These are phyloP conservation scores for Trachemys scripta DNA, from an alignment of 2,113 vertebrate genomes.

Conservation along the genomic window DNA sequence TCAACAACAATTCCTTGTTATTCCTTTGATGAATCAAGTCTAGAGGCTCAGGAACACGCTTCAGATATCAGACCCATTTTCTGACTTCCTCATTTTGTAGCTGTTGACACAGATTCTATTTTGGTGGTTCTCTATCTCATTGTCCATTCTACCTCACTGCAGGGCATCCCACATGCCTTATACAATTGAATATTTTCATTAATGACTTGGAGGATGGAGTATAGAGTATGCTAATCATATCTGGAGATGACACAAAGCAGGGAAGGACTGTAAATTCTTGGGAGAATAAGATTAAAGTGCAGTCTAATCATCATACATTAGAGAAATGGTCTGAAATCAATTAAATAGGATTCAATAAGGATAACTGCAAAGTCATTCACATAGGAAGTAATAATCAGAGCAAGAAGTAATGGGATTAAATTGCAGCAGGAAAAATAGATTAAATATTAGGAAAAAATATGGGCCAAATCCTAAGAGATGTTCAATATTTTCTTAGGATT, in stretches of 20 bases:
- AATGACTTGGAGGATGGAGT: slow-evolving; percentile 9
- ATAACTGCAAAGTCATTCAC: not conserved
- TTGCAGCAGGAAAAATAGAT: not conserved
- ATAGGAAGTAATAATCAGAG: not conserved
- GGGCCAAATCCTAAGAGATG: not conserved
- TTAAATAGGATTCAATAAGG: slow-evolving; percentile 1
- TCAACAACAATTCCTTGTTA: not conserved
- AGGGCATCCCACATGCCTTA: accelerated
- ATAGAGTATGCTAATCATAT: not conserved
- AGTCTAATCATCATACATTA: not conserved
- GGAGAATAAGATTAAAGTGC: slow-evolving; percentile 19
- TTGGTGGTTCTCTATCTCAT: not conserved
- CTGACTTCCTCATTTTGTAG: not conserved
- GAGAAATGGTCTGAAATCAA: slow-evolving; percentile 38
- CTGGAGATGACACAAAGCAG: slow-evolving; percentile 36
- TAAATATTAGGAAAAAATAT: slow-evolving; percentile 7
- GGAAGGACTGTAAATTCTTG: not conserved
- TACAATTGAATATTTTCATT: slow-evolving; percentile 19
- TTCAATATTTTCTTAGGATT: not conserved
- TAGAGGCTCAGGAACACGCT: not conserved
- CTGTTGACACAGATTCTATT: not conserved
- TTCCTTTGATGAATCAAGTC: not conserved
- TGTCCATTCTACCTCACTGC: slow-evolving; percentile 19
- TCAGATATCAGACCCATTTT: slow-evolving; percentile 9
- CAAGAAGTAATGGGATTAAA: slow-evolving; percentile 17